Percentiles rank a stretch among this genome's conserved stretches.
These are phyloP conservation scores for Sturmia bella DNA, from an alignment of 2,888 invertebrate species.

Conservation along the genomic window DNA sequence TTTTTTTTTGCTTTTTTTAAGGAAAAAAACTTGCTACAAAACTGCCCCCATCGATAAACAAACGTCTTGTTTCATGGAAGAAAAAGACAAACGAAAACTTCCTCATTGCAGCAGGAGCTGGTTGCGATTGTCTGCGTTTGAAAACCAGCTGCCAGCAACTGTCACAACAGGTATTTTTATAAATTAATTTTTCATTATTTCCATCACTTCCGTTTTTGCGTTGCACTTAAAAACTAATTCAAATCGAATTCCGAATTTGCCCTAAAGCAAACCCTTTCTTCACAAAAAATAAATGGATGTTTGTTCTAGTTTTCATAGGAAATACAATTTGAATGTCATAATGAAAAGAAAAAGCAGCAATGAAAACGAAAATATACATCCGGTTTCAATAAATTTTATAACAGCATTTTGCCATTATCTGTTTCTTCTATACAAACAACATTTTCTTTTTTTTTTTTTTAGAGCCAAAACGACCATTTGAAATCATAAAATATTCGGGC, in stretches of 20 bases:
- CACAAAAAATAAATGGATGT: background rate
- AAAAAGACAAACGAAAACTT: slow-evolving; percentile 37
- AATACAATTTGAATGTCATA: background rate
- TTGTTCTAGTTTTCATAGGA: slow-evolving; percentile 49
- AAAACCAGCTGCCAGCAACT: slow-evolving; percentile 29
- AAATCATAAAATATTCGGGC: slow-evolving; percentile 29
- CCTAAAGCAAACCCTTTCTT: background rate
- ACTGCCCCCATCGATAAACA: slow-evolving; percentile 31
- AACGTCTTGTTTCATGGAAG: slow-evolving; percentile 12
- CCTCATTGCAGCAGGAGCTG: slow-evolving; percentile 50
- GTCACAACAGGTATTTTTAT: slow-evolving; percentile 55
- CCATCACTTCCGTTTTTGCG: slow-evolving; percentile 52
- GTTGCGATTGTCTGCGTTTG: slow-evolving; percentile 15
- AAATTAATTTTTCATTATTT: slow-evolving; percentile 32
- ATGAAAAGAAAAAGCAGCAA: slow-evolving; percentile 3
- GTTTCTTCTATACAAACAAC: background rate
- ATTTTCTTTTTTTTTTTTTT: too few relatives aligned
- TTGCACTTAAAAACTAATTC: background rate
- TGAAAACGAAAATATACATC: slow-evolving; percentile 26
- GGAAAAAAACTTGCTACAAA: slow-evolving; percentile 23
- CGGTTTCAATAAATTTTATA: slow-evolving; percentile 42
- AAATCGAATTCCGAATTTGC: background rate
- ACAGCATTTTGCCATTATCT: slow-evolving; percentile 12
- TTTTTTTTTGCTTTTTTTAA: background rate
- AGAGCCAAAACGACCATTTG: slow-evolving; percentile 31